Conservation (phyloP, 2,113 vertebrate species). For the Psammodynastes pulverulentus region DNA sequence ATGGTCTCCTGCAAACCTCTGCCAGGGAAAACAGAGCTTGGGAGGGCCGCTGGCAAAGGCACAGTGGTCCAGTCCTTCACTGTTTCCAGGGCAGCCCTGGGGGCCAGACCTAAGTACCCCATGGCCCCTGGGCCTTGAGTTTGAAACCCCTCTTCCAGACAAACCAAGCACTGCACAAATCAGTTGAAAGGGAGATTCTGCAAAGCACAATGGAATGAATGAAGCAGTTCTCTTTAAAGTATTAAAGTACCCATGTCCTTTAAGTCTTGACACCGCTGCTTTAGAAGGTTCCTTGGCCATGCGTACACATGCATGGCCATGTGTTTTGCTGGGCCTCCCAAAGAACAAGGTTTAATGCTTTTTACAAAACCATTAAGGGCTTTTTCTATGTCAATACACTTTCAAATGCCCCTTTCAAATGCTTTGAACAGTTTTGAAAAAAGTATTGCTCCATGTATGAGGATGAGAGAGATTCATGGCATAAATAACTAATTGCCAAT, state of each 20-base stretch:
- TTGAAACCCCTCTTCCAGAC: not conserved
- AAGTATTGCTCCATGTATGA: not conserved
- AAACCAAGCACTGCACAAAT: not conserved
- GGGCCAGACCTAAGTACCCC: no score
- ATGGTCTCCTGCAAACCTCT: no score
- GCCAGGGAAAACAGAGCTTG: no score
- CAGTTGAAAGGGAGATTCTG: not conserved
- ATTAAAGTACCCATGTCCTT: not conserved
- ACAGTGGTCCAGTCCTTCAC: no score
- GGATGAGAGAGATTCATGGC: not conserved
- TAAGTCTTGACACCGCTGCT: not conserved
- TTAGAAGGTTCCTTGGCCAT: not conserved
- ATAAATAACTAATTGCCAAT: not conserved
- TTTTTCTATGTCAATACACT: not conserved
- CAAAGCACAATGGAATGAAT: not conserved
- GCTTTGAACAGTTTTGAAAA: not conserved
- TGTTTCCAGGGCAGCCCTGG: no score
- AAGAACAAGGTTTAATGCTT: not conserved
- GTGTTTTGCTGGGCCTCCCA: not conserved
- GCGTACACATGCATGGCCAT: not conserved
- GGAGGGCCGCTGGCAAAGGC: no score
- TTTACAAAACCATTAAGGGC: not conserved
- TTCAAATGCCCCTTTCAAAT: not conserved
- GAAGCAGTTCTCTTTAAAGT: not conserved
- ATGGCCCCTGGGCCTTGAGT: no score